A percentile compares a stretch with the other conserved stretches of the same genome.
Evolutionary conservation across 2,888 invertebrate species (phyloP).

Genomic region (Leptinotarsa peninsularis): DNA sequence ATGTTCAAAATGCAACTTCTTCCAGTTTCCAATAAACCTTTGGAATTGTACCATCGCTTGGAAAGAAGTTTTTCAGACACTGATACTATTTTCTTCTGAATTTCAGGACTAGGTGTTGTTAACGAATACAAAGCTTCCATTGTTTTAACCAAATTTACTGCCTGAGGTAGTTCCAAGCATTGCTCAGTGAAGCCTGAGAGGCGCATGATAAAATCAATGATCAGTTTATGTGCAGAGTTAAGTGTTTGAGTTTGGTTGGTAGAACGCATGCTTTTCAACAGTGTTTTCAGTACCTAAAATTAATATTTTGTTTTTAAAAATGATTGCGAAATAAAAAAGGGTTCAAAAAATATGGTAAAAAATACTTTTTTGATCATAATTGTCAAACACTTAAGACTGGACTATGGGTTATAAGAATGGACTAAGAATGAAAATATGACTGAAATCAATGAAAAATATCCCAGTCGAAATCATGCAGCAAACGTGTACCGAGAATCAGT

Average conservation of each 20-base stretch:
- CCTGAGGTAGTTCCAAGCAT: slow-evolving; percentile 70
- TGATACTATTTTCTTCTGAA: slow-evolving; percentile 67
- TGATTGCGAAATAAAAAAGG: no score
- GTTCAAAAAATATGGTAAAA: no score
- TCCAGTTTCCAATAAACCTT: slow-evolving; percentile 75
- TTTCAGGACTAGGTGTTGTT: slow-evolving; percentile 62
- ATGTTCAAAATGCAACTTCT: slow-evolving; percentile 65
- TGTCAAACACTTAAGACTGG: no score
- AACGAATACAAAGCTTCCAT: slow-evolving; percentile 68
- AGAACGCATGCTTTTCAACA: slow-evolving; percentile 67
- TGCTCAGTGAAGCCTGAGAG: slow-evolving; percentile 68
- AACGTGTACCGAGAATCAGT: no score
- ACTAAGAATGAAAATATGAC: no score
- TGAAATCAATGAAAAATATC: no score
- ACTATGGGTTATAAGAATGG: no score
- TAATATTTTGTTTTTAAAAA: no score
- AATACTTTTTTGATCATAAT: no score
- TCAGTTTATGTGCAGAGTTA: slow-evolving; percentile 59
- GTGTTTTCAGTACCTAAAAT: slow-evolving; percentile 65
- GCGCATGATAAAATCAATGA: slow-evolving; percentile 63
- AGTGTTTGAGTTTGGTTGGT: slow-evolving; percentile 53
- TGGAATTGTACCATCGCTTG: slow-evolving; percentile 76
- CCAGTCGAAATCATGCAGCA: no score
- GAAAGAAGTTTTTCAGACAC: slow-evolving; percentile 71
- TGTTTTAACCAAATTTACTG: slow-evolving; percentile 69